A percentile compares a stretch with the other conserved stretches of the same genome.
These are phyloP conservation scores for Calcarius lapponicus DNA, from an alignment of 2,797 vertebrate species.

Conservation along the genomic window DNA sequence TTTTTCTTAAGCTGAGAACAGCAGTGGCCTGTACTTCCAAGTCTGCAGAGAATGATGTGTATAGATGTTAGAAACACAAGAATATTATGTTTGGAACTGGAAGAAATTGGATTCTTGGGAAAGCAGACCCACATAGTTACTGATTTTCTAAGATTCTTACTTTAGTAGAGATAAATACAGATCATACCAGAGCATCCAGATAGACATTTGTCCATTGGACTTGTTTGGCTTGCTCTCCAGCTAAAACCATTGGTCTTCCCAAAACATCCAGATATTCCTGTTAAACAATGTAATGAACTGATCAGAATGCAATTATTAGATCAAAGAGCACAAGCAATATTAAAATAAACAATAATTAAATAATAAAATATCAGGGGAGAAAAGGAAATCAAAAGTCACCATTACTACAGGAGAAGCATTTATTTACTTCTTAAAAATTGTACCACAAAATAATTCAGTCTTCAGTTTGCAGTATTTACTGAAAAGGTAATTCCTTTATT, in stretches of 20 bases:
- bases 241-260: conserved; percentile 97
- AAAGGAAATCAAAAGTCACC: not conserved
- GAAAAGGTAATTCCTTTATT: not conserved
- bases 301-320: not conserved
- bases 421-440: not conserved
- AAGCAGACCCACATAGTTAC: not conserved
- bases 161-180: not conserved
- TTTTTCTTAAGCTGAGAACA: not conserved
- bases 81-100: not conserved
- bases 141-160: not conserved
- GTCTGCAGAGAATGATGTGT: not conserved
- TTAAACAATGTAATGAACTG: not conserved
- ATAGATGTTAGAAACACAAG: not conserved
- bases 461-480: not conserved
- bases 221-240: conserved; percentile 92
- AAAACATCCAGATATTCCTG: conserved; percentile 98
- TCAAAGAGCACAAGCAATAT: not conserved
- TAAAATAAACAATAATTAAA: not conserved
- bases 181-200: conserved; percentile 92
- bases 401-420: not conserved
- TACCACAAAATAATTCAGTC: not conserved
- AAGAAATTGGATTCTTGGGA: not conserved
- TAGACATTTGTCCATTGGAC: conserved; percentile 99
- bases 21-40: not conserved
- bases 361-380: not conserved